Evolutionary conservation across 2,888 invertebrate species (phyloP).

Genomic region (Zonitis immaculata): DNA sequence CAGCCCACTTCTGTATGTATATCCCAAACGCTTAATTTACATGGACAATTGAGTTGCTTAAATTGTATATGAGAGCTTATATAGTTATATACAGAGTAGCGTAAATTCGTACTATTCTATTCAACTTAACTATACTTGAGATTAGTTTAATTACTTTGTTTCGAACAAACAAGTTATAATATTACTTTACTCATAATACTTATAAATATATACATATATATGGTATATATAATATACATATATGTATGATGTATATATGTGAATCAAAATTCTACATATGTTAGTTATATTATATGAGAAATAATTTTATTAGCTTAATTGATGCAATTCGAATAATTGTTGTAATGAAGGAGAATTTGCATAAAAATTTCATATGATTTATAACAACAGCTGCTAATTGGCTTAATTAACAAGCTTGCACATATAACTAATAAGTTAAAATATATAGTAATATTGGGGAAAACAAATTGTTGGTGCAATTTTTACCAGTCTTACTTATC

Average conservation of each 20-base stretch:
- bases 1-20: slow-evolving; percentile 15
- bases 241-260: too few relatives aligned
- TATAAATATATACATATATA: too few relatives aligned
- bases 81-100: slow-evolving; percentile 37
- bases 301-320: slow-evolving; percentile 9
- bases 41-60: slow-evolving; percentile 41
- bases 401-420: not conserved
- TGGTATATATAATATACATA: too few relatives aligned
- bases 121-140: slow-evolving; percentile 33
- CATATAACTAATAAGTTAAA: not conserved
- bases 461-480: not conserved
- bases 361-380: not conserved
- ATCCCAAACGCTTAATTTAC: slow-evolving; percentile 33
- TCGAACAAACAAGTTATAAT: slow-evolving; percentile 32
- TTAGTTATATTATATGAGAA: not conserved
- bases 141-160: slow-evolving; percentile 40
- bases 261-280: slow-evolving; percentile 30
- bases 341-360: not conserved
- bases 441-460: not conserved
- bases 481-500: too few relatives aligned
- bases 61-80: slow-evolving; percentile 41
- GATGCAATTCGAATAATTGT: not conserved
- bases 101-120: slow-evolving; percentile 36
- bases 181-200: slow-evolving; percentile 27
- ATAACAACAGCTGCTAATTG: not conserved